These are phyloP conservation scores for Clostera curtula DNA, from an alignment of 2,888 invertebrate genomes.

Conservation along the genomic window DNA sequence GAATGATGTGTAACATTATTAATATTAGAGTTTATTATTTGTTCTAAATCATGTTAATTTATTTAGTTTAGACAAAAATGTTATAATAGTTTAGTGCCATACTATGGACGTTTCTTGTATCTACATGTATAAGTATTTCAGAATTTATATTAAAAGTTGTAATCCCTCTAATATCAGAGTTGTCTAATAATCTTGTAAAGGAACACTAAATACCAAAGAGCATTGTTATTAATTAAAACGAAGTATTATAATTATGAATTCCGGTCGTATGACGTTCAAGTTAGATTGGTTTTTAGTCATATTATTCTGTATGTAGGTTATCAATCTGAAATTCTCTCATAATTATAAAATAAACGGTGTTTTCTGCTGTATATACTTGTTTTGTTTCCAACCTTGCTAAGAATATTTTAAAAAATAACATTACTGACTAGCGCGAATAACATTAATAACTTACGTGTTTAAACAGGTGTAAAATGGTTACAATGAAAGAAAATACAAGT, in stretches of 20 bases:
- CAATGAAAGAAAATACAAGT: no score
- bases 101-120: slow-evolving; percentile 55
- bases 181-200: slow-evolving; percentile 65
- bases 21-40: slow-evolving; percentile 50
- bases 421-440: no score
- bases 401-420: no score
- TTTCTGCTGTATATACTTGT: slow-evolving; percentile 66
- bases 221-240: slow-evolving; percentile 38
- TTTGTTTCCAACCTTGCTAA: slow-evolving; percentile 29
- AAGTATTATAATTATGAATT: slow-evolving; percentile 37
- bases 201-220: slow-evolving; percentile 46
- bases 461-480: no score
- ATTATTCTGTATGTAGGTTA: slow-evolving; percentile 74
- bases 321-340: slow-evolving; percentile 76
- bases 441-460: no score
- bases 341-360: slow-evolving; percentile 77
- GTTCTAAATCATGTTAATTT: slow-evolving; percentile 60
- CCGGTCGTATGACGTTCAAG: slow-evolving; percentile 64
- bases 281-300: slow-evolving; percentile 74
- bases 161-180: slow-evolving; percentile 51
- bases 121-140: slow-evolving; percentile 49
- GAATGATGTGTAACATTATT: slow-evolving; percentile 62
- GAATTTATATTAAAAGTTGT: slow-evolving; percentile 59
- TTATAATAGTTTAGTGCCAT: slow-evolving; percentile 64
- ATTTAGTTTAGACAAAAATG: slow-evolving; percentile 65